These are phyloP conservation scores for Chaunax sp. DNA, from an alignment of 2,797 vertebrate genomes.

Conservation along the genomic window DNA sequence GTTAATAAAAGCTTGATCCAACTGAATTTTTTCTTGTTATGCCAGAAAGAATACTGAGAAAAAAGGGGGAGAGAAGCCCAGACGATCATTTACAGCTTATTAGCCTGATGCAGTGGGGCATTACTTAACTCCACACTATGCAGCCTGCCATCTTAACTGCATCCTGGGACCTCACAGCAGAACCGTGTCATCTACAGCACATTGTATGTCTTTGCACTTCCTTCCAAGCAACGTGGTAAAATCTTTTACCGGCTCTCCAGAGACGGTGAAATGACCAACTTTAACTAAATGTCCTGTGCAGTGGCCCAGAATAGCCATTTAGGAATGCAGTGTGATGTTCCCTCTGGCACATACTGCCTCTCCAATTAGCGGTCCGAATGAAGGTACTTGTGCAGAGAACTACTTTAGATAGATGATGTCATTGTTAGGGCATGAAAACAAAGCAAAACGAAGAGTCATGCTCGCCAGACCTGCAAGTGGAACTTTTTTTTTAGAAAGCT, in stretches of 20 bases:
- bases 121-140: constrained; percentile 74
- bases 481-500: constrained; percentile 37
- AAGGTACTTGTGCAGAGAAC: constrained; percentile 45
- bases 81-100: constrained; percentile 83
- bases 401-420: constrained; percentile 65
- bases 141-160: constrained; percentile 55
- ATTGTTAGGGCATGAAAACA: constrained; percentile 57
- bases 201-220: constrained; percentile 71
- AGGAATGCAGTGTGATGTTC: constrained; percentile 67
- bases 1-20: constrained; percentile 59
- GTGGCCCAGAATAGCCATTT: constrained; percentile 71
- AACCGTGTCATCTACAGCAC: constrained; percentile 72
- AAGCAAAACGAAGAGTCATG: constrained; percentile 47
- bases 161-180: constrained; percentile 66
- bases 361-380: constrained; percentile 76
- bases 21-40: constrained; percentile 76
- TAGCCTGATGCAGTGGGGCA: constrained; percentile 76
- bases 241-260: constrained; percentile 66
- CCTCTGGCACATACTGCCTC: constrained; percentile 53
- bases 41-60: constrained; percentile 44
- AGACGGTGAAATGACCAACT: constrained; percentile 71
- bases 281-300: constrained; percentile 77
- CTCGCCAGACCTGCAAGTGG: constrained; percentile 34
- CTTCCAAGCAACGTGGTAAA: constrained; percentile 56
- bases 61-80: constrained; percentile 43